A percentile compares a stretch with the other conserved stretches of the same genome.
Conservation (phyloP, 1,140 invertebrate genomes). For the Saxidomus purpurata region DNA sequence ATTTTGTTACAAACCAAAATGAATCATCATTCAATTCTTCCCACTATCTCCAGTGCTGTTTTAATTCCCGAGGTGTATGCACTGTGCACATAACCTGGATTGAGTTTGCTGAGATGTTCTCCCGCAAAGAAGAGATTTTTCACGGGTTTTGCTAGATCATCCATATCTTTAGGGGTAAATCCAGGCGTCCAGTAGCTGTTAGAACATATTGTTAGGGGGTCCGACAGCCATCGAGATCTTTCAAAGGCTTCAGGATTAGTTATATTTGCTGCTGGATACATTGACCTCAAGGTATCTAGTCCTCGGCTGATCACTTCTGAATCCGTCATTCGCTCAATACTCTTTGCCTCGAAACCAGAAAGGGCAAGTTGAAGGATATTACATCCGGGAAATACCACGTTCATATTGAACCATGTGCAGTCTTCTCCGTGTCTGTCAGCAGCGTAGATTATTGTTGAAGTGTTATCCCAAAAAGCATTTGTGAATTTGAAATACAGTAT, state of each 20-base stretch:
- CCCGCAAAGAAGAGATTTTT: constrained; percentile 10
- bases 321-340: background rate
- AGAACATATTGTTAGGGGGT: background rate
- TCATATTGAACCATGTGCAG: background rate
- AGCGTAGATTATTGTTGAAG: background rate
- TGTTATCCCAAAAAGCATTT: constrained; percentile 34
- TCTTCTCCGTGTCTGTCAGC: background rate
- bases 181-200: constrained; percentile 25
- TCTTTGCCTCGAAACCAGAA: background rate
- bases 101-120: background rate
- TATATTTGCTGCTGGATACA: background rate
- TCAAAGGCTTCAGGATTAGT: background rate
- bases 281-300: background rate
- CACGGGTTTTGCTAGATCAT: background rate
- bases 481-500: constrained; percentile 25
- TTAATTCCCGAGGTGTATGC: background rate
- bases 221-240: background rate
- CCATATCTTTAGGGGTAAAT: constrained; percentile 8
- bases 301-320: background rate
- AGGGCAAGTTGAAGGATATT: constrained; percentile 25
- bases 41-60: no score
- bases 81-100: background rate
- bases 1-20: no score
- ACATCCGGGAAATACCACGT: constrained; percentile 6
- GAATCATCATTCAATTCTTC: no score